phyloP scores from a whole-genome alignment of 2,797 vertebrate genomes.

The Gymnoscopelus microlampas region DNA sequence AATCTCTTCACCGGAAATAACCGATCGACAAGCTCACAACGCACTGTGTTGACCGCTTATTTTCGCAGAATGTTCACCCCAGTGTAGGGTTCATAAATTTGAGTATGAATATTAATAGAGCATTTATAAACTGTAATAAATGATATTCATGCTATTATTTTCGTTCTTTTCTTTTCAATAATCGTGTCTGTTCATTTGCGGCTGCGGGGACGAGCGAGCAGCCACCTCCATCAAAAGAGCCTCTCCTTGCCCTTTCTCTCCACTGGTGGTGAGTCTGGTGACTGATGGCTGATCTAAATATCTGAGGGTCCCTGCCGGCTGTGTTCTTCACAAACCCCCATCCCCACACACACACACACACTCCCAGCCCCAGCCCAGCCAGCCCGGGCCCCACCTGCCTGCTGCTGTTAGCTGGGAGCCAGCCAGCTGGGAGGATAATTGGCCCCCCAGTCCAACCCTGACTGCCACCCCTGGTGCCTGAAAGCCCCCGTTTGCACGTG shows the following conservation, averaged over 20 bases:
- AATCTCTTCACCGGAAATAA: too few species aligned
- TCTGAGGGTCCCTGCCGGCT: conserved; percentile 59
- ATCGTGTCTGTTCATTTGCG: conserved; percentile 32
- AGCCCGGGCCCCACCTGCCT: conserved; percentile 46
- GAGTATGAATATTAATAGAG: too few species aligned
- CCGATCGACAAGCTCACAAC: too few species aligned
- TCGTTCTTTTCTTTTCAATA: conserved; percentile 1
- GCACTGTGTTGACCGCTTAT: too few species aligned
- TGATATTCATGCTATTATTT: neutral
- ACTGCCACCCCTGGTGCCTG: conserved; percentile 56
- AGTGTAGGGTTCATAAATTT: too few species aligned
- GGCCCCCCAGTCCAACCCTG: conserved; percentile 60
- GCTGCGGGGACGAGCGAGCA: conserved; percentile 20
- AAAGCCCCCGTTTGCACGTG: conserved; percentile 55
- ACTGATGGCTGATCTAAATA: conserved; percentile 53
- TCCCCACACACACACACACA: conserved; percentile 43
- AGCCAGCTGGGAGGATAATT: conserved; percentile 78
- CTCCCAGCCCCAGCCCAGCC: neutral
- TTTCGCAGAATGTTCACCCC: too few species aligned
- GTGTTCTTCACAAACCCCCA: conserved; percentile 54
- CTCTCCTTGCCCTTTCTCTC: conserved; percentile 10
- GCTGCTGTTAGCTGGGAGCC: conserved; percentile 64
- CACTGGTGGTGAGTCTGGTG: conserved; percentile 17
- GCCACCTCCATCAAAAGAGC: conserved; percentile 26
- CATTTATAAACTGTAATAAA: neutral